Evolutionary conservation across 2,888 invertebrate species (phyloP).

Genomic region (Agrotis segetum): DNA sequence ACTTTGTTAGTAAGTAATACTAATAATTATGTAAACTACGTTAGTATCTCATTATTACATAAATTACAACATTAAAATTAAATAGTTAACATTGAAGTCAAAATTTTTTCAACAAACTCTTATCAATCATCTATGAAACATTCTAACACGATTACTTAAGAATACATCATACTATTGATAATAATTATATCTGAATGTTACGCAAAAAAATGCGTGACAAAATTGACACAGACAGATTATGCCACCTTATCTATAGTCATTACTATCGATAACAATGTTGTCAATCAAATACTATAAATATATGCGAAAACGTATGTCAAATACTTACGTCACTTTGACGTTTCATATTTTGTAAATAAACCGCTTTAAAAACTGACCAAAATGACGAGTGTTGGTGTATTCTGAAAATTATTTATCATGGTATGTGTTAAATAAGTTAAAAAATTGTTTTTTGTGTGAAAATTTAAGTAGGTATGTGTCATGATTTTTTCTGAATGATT

Average conservation of each 20-base stretch:
- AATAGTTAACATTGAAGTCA: no score
- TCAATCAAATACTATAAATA: no score
- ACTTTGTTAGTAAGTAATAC: no score
- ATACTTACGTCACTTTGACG: conserved; percentile 26
- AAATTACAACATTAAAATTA: no score
- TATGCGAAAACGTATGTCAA: background rate
- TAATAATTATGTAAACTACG: no score
- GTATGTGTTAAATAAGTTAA: background rate
- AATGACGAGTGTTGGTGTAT: background rate
- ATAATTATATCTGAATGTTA: background rate
- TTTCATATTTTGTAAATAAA: conserved; percentile 24
- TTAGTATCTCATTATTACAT: no score
- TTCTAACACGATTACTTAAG: no score
- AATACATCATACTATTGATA: background rate
- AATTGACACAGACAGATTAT: conserved; percentile 1
- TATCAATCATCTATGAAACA: no score
- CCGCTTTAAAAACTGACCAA: background rate
- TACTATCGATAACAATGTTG: conserved; percentile 15
- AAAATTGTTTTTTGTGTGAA: background rate
- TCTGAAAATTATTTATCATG: background rate
- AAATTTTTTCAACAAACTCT: no score
- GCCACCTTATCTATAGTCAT: background rate
- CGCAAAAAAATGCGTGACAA: background rate
- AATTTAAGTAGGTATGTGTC: no score
- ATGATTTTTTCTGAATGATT: conserved; percentile 5